phyloP scores from a whole-genome alignment of 2,888 invertebrate species.

The Myathropa florea region DNA sequence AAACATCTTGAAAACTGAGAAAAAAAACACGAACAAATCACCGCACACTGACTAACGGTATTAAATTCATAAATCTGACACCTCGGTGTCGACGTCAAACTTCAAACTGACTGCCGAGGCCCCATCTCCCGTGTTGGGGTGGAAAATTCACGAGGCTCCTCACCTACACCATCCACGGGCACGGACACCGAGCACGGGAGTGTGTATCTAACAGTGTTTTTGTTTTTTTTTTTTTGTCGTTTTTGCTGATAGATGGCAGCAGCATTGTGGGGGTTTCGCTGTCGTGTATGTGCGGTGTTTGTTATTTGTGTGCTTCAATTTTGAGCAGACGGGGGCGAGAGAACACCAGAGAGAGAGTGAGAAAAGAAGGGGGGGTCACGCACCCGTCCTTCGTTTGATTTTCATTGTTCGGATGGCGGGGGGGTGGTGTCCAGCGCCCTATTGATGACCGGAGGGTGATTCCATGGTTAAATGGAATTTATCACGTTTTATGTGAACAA shows the following conservation, averaged over 20 bases:
- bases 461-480: constrained; percentile 41
- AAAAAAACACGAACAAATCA: not conserved
- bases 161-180: not conserved
- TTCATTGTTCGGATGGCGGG: not conserved
- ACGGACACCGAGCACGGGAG: not conserved
- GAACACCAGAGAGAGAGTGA: too few species aligned
- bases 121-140: constrained; percentile 24
- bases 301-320: not conserved
- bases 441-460: constrained; percentile 26
- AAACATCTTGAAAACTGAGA: not conserved
- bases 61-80: constrained; percentile 32
- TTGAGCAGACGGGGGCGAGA: not conserved
- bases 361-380: constrained; percentile 37
- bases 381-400: constrained; percentile 20
- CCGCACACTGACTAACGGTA: constrained; percentile 6
- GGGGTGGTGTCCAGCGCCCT: not conserved
- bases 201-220: constrained; percentile 13
- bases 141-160: not conserved
- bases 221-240: not conserved
- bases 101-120: constrained; percentile 21
- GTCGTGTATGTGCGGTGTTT: not conserved
- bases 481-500: constrained; percentile 56
- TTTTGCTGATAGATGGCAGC: constrained; percentile 27
- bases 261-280: not conserved
- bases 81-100: constrained; percentile 35